These are phyloP conservation scores for Pentalonia nigronervosa DNA, from an alignment of 1,140 invertebrate species.

Conservation along the genomic window DNA sequence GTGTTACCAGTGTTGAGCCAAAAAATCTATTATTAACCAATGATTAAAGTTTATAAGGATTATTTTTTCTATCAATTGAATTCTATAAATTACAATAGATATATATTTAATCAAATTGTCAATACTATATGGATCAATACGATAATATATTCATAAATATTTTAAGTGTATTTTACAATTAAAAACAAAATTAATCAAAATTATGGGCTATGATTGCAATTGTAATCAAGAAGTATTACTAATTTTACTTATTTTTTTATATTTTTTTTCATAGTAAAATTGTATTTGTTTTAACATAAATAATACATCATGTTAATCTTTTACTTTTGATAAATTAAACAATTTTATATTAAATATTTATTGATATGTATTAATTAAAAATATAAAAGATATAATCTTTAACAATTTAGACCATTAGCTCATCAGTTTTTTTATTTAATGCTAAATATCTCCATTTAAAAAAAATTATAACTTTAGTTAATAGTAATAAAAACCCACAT, in stretches of 20 bases:
- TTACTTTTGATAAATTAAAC: no score
- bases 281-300: no score
- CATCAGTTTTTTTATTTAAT: no score
- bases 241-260: no score
- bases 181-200: background rate
- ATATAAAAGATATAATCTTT: no score
- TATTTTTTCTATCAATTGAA: background rate
- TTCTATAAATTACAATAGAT: no score
- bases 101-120: background rate
- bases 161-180: background rate
- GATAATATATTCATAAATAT: background rate
- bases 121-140: background rate
- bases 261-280: no score
- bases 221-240: background rate
- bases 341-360: background rate
- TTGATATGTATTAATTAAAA: background rate
- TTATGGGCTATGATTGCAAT: background rate
- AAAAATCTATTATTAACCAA: background rate
- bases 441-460: no score
- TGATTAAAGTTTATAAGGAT: background rate
- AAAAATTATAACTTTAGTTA: background rate
- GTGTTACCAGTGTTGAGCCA: background rate
- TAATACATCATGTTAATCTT: no score
- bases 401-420: no score
- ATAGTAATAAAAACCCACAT: background rate